Percentiles rank a stretch among this genome's conserved stretches.
Evolutionary conservation across 2,797 vertebrate genomes (phyloP).

Genomic region (Hipposideros larvatus): DNA sequence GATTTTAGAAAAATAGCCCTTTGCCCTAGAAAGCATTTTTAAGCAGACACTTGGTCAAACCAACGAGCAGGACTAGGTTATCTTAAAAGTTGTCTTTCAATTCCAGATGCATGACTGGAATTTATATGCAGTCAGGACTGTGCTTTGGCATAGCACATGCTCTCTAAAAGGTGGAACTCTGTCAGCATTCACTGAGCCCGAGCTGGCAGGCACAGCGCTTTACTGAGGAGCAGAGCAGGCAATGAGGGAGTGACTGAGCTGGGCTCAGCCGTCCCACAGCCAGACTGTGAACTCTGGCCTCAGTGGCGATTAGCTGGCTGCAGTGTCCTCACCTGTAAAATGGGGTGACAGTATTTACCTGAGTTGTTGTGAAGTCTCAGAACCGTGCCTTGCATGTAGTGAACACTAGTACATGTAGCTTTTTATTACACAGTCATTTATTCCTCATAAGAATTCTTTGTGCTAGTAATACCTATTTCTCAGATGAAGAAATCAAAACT

Average conservation of each 20-base stretch:
- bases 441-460: not conserved
- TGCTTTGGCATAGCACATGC: not conserved
- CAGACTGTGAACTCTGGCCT: not conserved
- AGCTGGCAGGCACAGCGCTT: not conserved
- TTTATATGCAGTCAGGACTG: not conserved
- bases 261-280: not conserved
- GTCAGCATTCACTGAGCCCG: not conserved
- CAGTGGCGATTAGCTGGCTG: accelerated
- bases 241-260: accelerated
- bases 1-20: not conserved
- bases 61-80: not conserved
- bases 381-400: not conserved
- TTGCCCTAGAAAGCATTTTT: constrained; percentile 15
- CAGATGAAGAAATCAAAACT: constrained; percentile 6
- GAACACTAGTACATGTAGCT: not conserved
- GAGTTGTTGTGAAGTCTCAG: not conserved
- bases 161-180: not conserved
- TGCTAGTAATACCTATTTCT: not conserved
- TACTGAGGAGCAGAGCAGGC: not conserved
- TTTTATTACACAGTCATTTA: not conserved
- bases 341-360: not conserved
- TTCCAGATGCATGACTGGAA: not conserved
- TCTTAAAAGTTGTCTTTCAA: constrained; percentile 2
- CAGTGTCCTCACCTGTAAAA: not conserved
- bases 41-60: not conserved